Base-by-base conservation (phyloP, 2,797 vertebrate species). In the Anas flavirostris region DNA sequence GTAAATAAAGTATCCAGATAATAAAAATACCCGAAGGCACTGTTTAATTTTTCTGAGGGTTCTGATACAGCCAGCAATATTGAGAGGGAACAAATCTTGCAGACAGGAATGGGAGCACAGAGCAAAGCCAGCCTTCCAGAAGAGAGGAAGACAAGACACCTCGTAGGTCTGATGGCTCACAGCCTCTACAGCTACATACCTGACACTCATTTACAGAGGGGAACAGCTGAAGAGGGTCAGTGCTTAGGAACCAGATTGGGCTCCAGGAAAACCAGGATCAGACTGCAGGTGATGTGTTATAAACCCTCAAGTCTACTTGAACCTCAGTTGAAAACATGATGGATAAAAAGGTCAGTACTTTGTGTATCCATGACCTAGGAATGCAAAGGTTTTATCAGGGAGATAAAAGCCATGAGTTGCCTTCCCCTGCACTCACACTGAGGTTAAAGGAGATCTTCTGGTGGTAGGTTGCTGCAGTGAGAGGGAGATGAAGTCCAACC, bases 1-100 rank as follows among this genome's bases (percentile, higher is more conserved):
- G 96, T 97, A 94, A 97, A 96, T 96, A 95, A 96, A 96, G 88
- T 94, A 96, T 77, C 94, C 83, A 91, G 94, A 96, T 91, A 97
- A 96, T 94, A 97, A 95, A 97, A 96, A 95, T 91, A 95, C 93
- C 94, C 95, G 82, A 94, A 96, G 93, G 90, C 86, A 75, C 68
- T n/a, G 78, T 79, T 95, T 91, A 76, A 90, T 89, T 87, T 93
- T 92, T 92, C 72, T 46, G 67, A 84, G 86, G 44, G 29, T 88
- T 93, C 78, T 95, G 74, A 91, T 88, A 92, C 35, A 90, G 77
- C 74, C 52, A 67, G 53, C 73, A 91, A 88, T 64, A 64, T 43
- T 75, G 80, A 66, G 64, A 90, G 41, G 73, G 41, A 82, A 76
- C 55, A 86, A 90, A 64, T 55, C 86, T 74, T 77, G 67, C 22